phyloP scores from a whole-genome alignment of 2,797 vertebrate species.

The Gephyroberyx darwinii region DNA sequence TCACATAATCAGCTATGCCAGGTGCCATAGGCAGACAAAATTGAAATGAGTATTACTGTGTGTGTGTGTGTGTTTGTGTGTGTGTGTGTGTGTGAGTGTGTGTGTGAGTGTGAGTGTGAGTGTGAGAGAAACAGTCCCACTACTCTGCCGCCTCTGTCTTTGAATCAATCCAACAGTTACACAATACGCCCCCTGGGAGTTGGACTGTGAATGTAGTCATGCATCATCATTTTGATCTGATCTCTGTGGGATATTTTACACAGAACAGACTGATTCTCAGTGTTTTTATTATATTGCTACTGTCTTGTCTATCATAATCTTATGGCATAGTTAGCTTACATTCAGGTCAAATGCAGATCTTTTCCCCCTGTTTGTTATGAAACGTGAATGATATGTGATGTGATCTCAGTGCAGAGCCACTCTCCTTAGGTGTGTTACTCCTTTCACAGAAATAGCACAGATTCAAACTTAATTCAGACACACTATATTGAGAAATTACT shows the following conservation, averaged over 20 bases:
- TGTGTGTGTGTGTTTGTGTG: neutral
- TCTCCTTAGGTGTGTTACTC: neutral
- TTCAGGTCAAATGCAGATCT: conserved; percentile 38
- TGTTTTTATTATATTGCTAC: conserved; percentile 14
- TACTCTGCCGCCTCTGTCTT: conserved; percentile 42
- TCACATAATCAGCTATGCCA: conserved; percentile 8
- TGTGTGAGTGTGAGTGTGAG: conserved; percentile 3
- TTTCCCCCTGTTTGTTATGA: neutral
- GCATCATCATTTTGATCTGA: conserved; percentile 59
- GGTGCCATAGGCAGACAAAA: conserved; percentile 32
- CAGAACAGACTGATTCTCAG: conserved; percentile 5
- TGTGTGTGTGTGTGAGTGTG: conserved; percentile 7
- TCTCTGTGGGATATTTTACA: conserved; percentile 43
- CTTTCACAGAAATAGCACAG: neutral
- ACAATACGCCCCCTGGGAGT: conserved; percentile 67
- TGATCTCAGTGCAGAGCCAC: neutral
- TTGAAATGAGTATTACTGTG: conserved; percentile 1
- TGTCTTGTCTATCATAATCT: conserved; percentile 26
- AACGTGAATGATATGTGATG: neutral
- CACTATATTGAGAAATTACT: too few species aligned
- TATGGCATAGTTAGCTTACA: neutral
- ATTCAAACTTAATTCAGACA: too few species aligned
- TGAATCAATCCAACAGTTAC: conserved; percentile 72
- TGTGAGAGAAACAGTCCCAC: conserved; percentile 45
- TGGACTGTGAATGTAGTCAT: conserved; percentile 57